Evolutionary conservation across 1,140 invertebrate species (phyloP).

Genomic region (Aphidius ervi): DNA sequence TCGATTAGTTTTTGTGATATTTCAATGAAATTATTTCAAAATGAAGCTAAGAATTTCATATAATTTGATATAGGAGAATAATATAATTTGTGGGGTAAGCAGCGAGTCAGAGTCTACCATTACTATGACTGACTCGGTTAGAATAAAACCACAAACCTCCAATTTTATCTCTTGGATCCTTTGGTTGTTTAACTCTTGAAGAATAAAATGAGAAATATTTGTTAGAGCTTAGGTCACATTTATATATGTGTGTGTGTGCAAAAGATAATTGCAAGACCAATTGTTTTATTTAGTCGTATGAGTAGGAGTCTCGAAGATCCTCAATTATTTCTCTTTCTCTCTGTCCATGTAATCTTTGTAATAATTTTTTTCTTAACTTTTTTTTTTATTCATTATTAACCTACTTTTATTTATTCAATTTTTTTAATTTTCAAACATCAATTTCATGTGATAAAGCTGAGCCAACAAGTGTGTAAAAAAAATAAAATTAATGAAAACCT

Average conservation of each 20-base stretch:
- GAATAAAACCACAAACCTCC: conserved; percentile 16
- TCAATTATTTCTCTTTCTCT: not conserved
- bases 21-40: too few species aligned
- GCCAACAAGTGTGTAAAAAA: too few species aligned
- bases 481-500: too few species aligned
- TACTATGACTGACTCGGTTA: conserved; percentile 14
- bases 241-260: not conserved
- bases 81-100: too few species aligned
- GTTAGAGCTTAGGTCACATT: too few species aligned
- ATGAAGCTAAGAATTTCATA: too few species aligned
- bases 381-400: not conserved
- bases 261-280: conserved; percentile 18
- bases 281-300: conserved; percentile 18
- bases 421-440: too few species aligned
- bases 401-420: not conserved
- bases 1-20: too few species aligned
- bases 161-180: conserved; percentile 12
- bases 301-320: not conserved
- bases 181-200: not conserved
- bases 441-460: too few species aligned
- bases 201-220: too few species aligned
- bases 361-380: not conserved
- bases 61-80: too few species aligned
- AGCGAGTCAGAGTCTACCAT: not conserved
- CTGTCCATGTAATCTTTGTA: not conserved